phyloP scores from a whole-genome alignment of 64 coral and sea anemone genomes.

The Trachythela sp. region DNA sequence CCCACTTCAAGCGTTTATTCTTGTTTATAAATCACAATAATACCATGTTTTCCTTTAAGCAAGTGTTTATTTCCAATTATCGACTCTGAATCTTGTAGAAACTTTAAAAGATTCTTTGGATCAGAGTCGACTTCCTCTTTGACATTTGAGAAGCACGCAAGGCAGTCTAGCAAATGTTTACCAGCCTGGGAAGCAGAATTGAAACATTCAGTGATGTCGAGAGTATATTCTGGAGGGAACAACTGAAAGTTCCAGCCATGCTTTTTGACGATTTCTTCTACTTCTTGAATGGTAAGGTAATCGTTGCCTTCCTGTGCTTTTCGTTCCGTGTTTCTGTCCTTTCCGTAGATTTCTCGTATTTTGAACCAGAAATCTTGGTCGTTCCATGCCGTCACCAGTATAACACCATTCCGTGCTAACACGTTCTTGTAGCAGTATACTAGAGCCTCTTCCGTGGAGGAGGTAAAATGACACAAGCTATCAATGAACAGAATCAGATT shows the following conservation, averaged over 20 bases:
- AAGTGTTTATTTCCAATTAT: not conserved
- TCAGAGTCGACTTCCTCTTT: not conserved
- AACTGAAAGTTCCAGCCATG: not conserved
- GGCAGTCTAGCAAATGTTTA: not conserved
- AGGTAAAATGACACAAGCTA: not conserved
- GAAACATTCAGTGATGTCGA: not conserved
- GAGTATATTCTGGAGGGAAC: not conserved
- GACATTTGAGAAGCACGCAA: not conserved
- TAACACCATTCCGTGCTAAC: not conserved
- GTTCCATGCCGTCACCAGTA: not conserved
- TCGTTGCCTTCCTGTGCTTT: not conserved
- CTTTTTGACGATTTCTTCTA: not conserved
- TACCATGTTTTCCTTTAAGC: not conserved
- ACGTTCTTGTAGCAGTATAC: not conserved
- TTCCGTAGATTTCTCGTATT: not conserved
- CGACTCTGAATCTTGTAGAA: not conserved
- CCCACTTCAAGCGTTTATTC: not conserved
- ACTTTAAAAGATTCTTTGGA: not conserved
- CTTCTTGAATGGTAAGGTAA: not conserved
- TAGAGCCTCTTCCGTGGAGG: not conserved
- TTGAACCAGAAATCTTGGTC: not conserved
- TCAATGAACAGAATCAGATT: not conserved
- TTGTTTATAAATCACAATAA: not conserved
- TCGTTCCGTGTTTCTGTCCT: not conserved
- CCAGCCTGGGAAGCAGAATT: not conserved